Evolutionary conservation across 2,888 invertebrate genomes (phyloP).

Genomic region (Phyllotreta cruciferae): DNA sequence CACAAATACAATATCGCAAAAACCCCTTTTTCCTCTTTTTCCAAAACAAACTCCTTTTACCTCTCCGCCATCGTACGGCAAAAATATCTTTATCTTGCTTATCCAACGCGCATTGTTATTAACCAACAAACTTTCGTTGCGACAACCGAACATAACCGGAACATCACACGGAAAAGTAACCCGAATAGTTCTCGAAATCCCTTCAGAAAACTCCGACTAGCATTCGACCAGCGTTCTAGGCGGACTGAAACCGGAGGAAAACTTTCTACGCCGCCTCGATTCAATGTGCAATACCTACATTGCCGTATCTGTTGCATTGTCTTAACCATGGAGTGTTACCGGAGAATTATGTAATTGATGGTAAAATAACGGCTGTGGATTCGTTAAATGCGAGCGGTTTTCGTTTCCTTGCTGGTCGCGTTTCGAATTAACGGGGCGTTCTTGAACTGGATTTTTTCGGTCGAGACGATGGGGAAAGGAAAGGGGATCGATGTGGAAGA

Average conservation of each 20-base stretch:
- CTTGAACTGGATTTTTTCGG: slow-evolving; percentile 32
- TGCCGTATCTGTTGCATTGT: slow-evolving; percentile 37
- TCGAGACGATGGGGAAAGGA: slow-evolving; percentile 14
- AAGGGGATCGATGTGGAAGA: neutral
- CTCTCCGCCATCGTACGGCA: slow-evolving; percentile 45
- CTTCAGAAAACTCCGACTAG: no score
- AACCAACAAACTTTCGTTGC: slow-evolving; percentile 31
- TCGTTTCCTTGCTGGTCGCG: slow-evolving; percentile 40
- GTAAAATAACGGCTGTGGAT: slow-evolving; percentile 37
- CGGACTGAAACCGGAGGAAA: slow-evolving; percentile 26
- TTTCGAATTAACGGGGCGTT: slow-evolving; percentile 22
- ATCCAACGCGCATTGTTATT: slow-evolving; percentile 47
- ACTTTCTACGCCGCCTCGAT: slow-evolving; percentile 38
- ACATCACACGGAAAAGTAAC: slow-evolving; percentile 8
- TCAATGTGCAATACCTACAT: slow-evolving; percentile 34
- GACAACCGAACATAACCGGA: slow-evolving; percentile 37
- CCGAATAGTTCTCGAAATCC: slow-evolving; percentile 19
- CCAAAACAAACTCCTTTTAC: slow-evolving; percentile 25
- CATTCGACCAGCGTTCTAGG: neutral
- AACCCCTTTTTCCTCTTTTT: neutral
- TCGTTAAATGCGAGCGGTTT: slow-evolving; percentile 33
- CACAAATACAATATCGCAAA: neutral
- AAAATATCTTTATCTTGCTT: slow-evolving; percentile 48
- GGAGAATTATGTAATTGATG: slow-evolving; percentile 37
- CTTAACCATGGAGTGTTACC: slow-evolving; percentile 23